Evolutionary conservation across 2,797 vertebrate species (phyloP), one percentile per base, ranked within the genome.

Genomic region (Crocodylus rhombifer): DNA sequence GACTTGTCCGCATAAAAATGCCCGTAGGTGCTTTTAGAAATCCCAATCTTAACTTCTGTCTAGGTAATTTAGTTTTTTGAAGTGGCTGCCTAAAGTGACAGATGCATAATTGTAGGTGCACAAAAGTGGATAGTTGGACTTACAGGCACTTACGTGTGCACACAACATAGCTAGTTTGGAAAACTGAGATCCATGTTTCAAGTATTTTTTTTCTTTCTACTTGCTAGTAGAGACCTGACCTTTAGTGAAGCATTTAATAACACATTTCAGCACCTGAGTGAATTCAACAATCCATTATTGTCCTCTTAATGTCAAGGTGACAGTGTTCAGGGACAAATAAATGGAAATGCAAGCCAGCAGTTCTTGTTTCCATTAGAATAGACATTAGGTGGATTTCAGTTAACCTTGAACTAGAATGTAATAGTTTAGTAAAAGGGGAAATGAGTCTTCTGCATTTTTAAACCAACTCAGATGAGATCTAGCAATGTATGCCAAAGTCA

Each of bases 51-150:
- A 51, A 51, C 42, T 51, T 51, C 42, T 42, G 42, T 42, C 42
- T 51, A 51, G 10, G 42, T 51, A 51, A 51, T 65, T 57, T 75
- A 28, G 4, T 28, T 63, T 69, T 84, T 42, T 30, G 58, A 79
- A 88, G 60, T 71, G 16, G 5, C 10, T 36, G 14, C 28, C 0
- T 56, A 28, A 16, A 91, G 1, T 18, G 82, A 75, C 64, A 80
- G 1, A 0, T n/a, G 8, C 61, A 16, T 58, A 7, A 25, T 18
- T 56, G 25, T 10, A 17, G 4, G 2, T 75, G 28, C 3, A 0
- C 62, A 76, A 60, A 30, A 13, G 7, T 67, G 67, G 6, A 13
- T 26, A 5, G 6, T 28, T 61, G 12, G 67, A 0, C 13, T 5
- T 17, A 5, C 4, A 14, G 25, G 26, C 26, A 11, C 0, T 51